Conservation (phyloP, 1,140 invertebrate genomes). For the Drosophila micromelanica region DNA sequence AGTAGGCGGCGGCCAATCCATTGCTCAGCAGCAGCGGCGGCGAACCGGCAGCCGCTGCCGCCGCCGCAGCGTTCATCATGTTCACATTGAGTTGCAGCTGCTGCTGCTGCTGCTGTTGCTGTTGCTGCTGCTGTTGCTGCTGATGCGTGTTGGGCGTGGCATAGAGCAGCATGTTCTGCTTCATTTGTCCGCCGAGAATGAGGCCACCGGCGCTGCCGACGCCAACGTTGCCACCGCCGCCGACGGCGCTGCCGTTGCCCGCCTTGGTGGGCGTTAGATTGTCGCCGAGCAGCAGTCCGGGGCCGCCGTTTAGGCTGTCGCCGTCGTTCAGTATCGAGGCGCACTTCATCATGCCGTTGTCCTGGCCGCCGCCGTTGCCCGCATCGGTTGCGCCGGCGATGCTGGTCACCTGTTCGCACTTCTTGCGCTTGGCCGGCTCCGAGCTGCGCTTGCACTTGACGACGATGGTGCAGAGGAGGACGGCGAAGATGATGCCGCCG, state of each 20-base stretch:
- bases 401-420: slow-evolving; percentile 73
- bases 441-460: slow-evolving; percentile 86
- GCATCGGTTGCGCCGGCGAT: slow-evolving; percentile 64
- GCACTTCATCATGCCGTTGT: slow-evolving; percentile 81
- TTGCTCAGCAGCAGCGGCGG: slow-evolving; percentile 66
- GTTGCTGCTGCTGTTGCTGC: slow-evolving; percentile 37
- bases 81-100: slow-evolving; percentile 75
- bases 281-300: slow-evolving; percentile 57
- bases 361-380: slow-evolving; percentile 73
- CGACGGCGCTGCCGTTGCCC: slow-evolving; percentile 47
- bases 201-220: slow-evolving; percentile 57
- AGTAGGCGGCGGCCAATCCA: slow-evolving; percentile 64
- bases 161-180: slow-evolving; percentile 77
- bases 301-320: slow-evolving; percentile 69
- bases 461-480: slow-evolving; percentile 87
- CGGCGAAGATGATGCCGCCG: slow-evolving; percentile 87
- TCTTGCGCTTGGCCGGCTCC: slow-evolving; percentile 86
- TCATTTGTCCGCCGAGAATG: slow-evolving; percentile 79
- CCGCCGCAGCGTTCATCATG: slow-evolving; percentile 44
- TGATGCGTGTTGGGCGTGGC: slow-evolving; percentile 56
- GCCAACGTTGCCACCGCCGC: slow-evolving; percentile 6
- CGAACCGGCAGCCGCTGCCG: slow-evolving; percentile 55
- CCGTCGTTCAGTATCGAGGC: slow-evolving; percentile 78
- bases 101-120: slow-evolving; percentile 32
- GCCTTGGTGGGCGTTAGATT: slow-evolving; percentile 74